Evolutionary conservation across 1,140 invertebrate species (phyloP), one percentile per base, ranked within the genome.

Genomic region (Hestina assimilis): DNA sequence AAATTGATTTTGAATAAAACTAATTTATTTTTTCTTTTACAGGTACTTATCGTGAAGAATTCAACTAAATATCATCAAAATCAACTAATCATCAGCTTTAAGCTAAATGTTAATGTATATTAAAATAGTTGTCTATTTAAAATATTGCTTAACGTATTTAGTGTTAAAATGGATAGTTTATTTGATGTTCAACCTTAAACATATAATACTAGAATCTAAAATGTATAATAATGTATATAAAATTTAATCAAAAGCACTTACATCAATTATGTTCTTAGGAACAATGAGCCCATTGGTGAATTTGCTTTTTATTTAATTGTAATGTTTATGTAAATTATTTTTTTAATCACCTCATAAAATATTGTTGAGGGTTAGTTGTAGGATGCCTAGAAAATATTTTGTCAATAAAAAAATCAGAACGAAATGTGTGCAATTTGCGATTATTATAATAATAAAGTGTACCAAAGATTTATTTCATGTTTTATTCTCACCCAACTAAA

Each of bases 281-380:
- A 78, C 66, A 69, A 68, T 83, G 80, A 83, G 80, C 80, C 80
- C 80, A 65, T 81, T 83, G 80, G 68, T 68, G 62, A 38, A 72
- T 66, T 26, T 72, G 72, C 77, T 83, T 83, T 81, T 75, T 7
- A 35, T 57, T 14, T 21, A 23, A 12, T 33, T 20, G 28, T 59
- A 45, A 55, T 29, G 19, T 56, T 41, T 51, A 14, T 52, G 38
- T 17, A 33, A 38, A 42, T 29, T 56, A 59, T 67, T 67, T 63
- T 66, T 63, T 42, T 59, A 63, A 66, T 26, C 63, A 69, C 51
- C n/a, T 23, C 2, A 29, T 2, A 6, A 9, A 8, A 9, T 9
- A n/a, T 14, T 14, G 15, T 20, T 31, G 12, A 9, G 11, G 38
- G 8, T 50, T 35, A 19, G n/a, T 33, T 47, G 15, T 57, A 48